These are phyloP conservation scores for Acrocyrtus sp. DNA, from an alignment of 2,888 invertebrate genomes.

Conservation along the genomic window DNA sequence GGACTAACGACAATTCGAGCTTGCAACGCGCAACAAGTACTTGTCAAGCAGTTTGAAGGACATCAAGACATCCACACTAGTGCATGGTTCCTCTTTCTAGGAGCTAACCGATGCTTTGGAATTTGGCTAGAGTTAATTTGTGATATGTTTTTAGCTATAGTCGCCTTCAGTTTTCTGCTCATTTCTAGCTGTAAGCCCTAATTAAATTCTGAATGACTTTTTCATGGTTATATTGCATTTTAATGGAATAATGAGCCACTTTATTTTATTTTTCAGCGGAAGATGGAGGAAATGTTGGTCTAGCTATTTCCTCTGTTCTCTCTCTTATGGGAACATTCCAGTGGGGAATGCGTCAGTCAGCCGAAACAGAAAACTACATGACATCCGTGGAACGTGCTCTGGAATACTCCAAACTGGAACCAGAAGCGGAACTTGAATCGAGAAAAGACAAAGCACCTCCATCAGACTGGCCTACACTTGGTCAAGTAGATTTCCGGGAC, in stretches of 20 bases:
- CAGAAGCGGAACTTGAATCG: slow-evolving; percentile 40
- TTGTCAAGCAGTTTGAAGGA: slow-evolving; percentile 79
- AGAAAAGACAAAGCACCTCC: slow-evolving; percentile 64
- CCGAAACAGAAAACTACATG: slow-evolving; percentile 57
- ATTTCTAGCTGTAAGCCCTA: slow-evolving; percentile 22
- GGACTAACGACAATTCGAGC: slow-evolving; percentile 93
- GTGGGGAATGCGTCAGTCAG: slow-evolving; percentile 57
- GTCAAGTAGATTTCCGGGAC: slow-evolving; percentile 75
- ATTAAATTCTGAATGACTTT: neutral
- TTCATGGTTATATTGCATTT: neutral
- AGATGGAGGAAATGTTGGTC: slow-evolving; percentile 49
- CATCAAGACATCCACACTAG: slow-evolving; percentile 80
- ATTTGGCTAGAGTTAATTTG: slow-evolving; percentile 92
- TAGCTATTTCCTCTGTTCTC: slow-evolving; percentile 47
- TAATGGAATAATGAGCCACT: neutral
- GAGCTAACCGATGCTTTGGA: slow-evolving; percentile 91
- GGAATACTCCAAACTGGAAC: slow-evolving; percentile 55
- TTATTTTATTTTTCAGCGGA: slow-evolving; percentile 14
- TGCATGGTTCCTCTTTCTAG: slow-evolving; percentile 90
- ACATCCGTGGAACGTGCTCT: slow-evolving; percentile 58
- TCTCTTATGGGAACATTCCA: slow-evolving; percentile 42
- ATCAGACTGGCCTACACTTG: slow-evolving; percentile 76
- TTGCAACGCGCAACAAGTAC: slow-evolving; percentile 81
- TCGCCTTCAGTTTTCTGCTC: slow-evolving; percentile 82
- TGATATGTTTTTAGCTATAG: slow-evolving; percentile 83